Evolutionary conservation across 1,140 invertebrate species (phyloP).

Genomic region (Limonius californicus): DNA sequence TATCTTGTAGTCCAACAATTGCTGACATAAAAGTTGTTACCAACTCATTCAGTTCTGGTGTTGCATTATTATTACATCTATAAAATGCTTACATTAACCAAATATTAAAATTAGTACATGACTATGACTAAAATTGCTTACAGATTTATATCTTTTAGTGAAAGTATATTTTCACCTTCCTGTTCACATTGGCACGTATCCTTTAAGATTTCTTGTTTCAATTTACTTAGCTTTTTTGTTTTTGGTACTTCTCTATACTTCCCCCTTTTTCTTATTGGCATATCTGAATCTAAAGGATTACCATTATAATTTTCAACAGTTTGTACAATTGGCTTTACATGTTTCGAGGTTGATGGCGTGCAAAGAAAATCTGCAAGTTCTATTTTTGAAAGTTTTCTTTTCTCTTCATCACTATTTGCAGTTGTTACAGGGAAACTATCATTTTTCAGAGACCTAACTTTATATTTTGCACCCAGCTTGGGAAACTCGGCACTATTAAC

Average conservation of each 20-base stretch:
- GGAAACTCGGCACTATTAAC: not conserved
- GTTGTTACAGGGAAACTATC: not conserved
- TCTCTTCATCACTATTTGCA: not conserved
- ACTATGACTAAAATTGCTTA: too few species aligned
- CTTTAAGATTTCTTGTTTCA: constrained; percentile 19
- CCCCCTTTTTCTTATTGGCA: constrained; percentile 16
- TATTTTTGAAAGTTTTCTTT: not conserved
- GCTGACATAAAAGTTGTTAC: constrained; percentile 46
- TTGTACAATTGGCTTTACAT: not conserved
- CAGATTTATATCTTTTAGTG: too few species aligned
- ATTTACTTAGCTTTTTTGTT: constrained; percentile 15
- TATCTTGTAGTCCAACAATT: constrained; percentile 56
- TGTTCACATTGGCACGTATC: not conserved
- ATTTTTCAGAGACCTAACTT: too few species aligned
- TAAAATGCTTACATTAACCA: not conserved
- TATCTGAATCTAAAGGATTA: constrained; percentile 23
- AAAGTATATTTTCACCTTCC: not conserved
- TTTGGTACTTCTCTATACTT: constrained; percentile 21
- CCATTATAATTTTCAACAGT: constrained; percentile 13
- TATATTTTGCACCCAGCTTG: not conserved
- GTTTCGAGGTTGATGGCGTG: not conserved
- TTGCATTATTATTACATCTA: constrained; percentile 15
- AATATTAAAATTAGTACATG: constrained; percentile 3
- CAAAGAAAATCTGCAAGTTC: not conserved
- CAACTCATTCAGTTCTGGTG: constrained; percentile 13